Conservation (phyloP, 2,888 invertebrate genomes). For the Rotaria socialis region DNA sequence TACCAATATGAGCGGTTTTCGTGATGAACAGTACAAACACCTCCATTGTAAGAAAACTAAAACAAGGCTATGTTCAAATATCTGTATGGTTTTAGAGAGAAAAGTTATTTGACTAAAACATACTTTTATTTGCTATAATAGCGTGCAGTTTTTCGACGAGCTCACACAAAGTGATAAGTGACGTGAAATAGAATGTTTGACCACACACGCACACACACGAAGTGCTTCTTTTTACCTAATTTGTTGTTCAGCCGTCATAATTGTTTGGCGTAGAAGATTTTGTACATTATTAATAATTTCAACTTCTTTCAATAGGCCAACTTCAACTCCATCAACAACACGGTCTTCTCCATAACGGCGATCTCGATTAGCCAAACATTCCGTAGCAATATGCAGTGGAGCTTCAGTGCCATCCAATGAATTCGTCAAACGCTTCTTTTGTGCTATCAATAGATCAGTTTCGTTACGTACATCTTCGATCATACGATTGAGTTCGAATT, state of each 20-base stretch:
- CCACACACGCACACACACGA: too few species aligned
- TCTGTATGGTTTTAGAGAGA: too few species aligned
- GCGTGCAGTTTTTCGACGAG: too few species aligned
- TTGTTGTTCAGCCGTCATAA: conserved; percentile 57
- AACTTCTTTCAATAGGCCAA: conserved; percentile 51
- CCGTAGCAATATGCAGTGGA: conserved; percentile 59
- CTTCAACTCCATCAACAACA: conserved; percentile 59
- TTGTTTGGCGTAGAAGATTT: conserved; percentile 58
- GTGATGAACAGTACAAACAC: too few species aligned
- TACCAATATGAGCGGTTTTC: too few species aligned
- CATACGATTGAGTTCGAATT: conserved; percentile 57
- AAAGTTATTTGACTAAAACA: too few species aligned
- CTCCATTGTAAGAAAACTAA: too few species aligned
- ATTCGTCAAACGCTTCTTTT: conserved; percentile 58
- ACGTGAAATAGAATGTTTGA: conserved; percentile 30
- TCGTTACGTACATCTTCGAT: conserved; percentile 58
- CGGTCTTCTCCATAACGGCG: conserved; percentile 57
- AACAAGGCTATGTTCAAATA: background rate
- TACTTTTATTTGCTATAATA: too few species aligned
- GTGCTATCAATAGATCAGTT: conserved; percentile 56
- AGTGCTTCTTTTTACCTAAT: conserved; percentile 52
- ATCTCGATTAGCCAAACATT: conserved; percentile 58
- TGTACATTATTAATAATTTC: conserved; percentile 61
- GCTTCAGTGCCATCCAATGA: conserved; percentile 57
- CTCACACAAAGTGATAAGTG: background rate